Evolutionary conservation across 2,113 vertebrate species (phyloP), one percentile per base, ranked within the genome.

Genomic region (Peromyscus leucopus): DNA sequence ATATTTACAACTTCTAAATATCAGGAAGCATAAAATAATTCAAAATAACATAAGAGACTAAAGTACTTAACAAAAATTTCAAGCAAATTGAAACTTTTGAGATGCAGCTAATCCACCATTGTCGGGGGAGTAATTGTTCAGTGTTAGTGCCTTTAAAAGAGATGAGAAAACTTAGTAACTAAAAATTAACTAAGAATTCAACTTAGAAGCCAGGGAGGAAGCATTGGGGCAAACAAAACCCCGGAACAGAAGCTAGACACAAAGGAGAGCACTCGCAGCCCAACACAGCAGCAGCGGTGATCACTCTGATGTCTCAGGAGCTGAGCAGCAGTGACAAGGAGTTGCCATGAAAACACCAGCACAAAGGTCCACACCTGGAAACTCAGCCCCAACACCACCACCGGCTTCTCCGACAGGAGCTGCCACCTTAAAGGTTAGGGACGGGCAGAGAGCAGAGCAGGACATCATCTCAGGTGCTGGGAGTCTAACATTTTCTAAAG

Each of bases 391-490:
- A 51, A 1, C 0, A 0, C 22, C 59, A 42, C 65, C 5, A 4
- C 0, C 3, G n/a, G 78, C 19, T 76, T 46, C 69, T 39, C 5
- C 0, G 21, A 57, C 17, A 24, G 0, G 69, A 8, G 2, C 22
- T 15, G 13, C 74, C 69, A 51, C 1, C 65, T 22, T 9, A 6
- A 46, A 89, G 9, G 59, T 3, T 9, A 11, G 2, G 22, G 21
- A 28, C 7, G 8, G 36, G 0, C 5, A 6, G 24, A 28, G 0
- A 33, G 42, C 42, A 12, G 15, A 31, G 36, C 36, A 33, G 15
- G 55, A 7, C 13, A 1, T 0, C 0, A 9, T 0, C 48, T 15
- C 7, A 17, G 17, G 11, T 21, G 0, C 0, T 7, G n/a, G 63
- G 39, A 42, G 16, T 1, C 61, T 11, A 4, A 26, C 16, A 24